A percentile compares a stretch with the other conserved stretches of the same genome.
Conservation (phyloP, 2,113 vertebrate genomes). For the Passer montanus region DNA sequence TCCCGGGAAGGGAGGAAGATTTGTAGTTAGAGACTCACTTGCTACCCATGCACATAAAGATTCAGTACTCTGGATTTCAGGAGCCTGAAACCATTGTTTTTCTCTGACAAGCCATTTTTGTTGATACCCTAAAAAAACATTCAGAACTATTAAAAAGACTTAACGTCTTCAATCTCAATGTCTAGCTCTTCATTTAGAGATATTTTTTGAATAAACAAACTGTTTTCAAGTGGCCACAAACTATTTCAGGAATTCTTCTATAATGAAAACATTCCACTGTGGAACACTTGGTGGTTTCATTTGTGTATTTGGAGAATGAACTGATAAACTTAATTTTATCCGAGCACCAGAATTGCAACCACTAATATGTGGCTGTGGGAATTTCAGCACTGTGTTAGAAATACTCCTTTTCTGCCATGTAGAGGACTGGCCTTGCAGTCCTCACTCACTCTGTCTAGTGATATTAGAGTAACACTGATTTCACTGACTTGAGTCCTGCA, state of each 20-base stretch:
- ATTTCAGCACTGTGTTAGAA: background rate
- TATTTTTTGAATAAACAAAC: background rate
- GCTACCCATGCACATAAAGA: background rate
- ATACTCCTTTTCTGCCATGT: background rate
- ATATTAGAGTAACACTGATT: background rate
- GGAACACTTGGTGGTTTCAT: background rate
- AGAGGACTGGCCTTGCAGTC: background rate
- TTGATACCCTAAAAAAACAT: background rate
- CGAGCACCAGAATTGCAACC: background rate
- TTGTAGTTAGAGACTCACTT: background rate
- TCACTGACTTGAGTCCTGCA: background rate
- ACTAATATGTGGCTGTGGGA: background rate
- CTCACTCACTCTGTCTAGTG: background rate
- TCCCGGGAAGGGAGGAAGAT: background rate
- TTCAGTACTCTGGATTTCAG: background rate
- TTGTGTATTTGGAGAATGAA: background rate
- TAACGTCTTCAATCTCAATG: background rate
- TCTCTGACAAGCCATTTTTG: background rate
- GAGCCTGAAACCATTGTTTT: background rate
- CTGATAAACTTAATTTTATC: background rate
- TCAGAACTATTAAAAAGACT: background rate
- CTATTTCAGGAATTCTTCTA: background rate
- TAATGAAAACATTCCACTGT: background rate
- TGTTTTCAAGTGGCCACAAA: background rate
- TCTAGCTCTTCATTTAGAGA: background rate